phyloP scores from a whole-genome alignment of 2,888 invertebrate species.

The Gerosis bhagava region DNA sequence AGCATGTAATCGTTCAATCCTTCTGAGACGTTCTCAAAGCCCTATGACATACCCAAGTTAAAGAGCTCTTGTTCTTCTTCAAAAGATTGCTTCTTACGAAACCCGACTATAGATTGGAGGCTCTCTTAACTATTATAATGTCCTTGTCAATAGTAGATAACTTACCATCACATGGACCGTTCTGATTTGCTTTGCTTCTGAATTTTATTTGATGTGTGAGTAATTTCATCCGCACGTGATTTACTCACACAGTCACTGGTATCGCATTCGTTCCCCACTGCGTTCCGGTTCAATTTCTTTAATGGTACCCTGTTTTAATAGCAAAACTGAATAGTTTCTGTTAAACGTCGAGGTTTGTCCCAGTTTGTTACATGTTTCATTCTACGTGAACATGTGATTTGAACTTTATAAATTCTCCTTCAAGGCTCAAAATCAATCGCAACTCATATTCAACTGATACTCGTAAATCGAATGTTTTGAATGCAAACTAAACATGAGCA shows the following conservation, averaged over 20 bases:
- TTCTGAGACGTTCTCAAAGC: too few species aligned
- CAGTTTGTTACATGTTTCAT: constrained; percentile 43
- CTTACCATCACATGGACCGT: too few species aligned
- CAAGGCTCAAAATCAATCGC: constrained; percentile 9
- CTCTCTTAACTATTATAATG: too few species aligned
- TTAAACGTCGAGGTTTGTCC: constrained; percentile 49
- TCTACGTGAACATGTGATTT: neutral
- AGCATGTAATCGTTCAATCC: too few species aligned
- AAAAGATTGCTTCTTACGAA: too few species aligned
- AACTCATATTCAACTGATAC: constrained; percentile 1
- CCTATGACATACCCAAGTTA: too few species aligned
- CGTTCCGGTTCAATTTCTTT: constrained; percentile 20
- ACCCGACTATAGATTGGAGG: too few species aligned
- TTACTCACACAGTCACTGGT: constrained; percentile 1
- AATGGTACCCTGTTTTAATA: constrained; percentile 40
- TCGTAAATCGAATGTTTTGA: constrained; percentile 48
- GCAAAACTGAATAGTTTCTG: constrained; percentile 38
- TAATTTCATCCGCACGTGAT: too few species aligned
- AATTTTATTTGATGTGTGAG: too few species aligned
- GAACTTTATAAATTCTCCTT: neutral
- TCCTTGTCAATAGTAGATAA: too few species aligned
- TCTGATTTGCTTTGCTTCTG: too few species aligned
- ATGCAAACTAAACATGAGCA: constrained; percentile 59
- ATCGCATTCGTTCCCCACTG: constrained; percentile 4
- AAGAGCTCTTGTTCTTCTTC: too few species aligned